phyloP scores from a whole-genome alignment of 2,113 vertebrate genomes.

The Scomber colias region DNA sequence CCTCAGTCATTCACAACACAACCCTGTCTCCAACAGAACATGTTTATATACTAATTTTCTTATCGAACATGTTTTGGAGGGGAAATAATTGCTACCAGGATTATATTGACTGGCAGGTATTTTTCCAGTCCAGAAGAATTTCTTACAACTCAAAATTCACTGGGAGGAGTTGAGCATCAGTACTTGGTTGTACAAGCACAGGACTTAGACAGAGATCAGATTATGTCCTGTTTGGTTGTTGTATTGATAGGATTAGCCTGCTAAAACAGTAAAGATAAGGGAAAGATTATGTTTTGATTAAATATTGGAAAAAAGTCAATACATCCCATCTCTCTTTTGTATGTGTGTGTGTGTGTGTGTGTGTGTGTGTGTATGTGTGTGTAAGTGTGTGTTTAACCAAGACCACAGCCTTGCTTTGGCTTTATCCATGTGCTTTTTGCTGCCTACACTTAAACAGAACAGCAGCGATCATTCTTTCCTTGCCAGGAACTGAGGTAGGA shows the following conservation, averaged over 20 bases:
- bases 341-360: too few species aligned
- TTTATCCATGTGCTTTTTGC: neutral
- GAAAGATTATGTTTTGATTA: too few species aligned
- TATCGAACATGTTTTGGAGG: constrained; percentile 18
- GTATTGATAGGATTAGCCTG: neutral
- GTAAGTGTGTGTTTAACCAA: neutral
- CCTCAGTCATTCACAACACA: constrained; percentile 18
- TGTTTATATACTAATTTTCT: constrained; percentile 14
- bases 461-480: neutral
- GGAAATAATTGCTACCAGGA: constrained; percentile 7
- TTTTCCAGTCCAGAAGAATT: constrained; percentile 13
- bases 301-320: too few species aligned
- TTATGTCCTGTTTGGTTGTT: neutral
- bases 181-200: neutral
- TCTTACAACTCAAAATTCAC: neutral
- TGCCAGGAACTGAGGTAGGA: neutral
- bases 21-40: neutral
- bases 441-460: neutral
- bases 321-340: neutral
- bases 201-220: neutral
- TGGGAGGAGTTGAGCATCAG: neutral
- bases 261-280: too few species aligned
- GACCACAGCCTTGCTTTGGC: neutral
- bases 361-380: neutral
- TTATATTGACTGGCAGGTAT: neutral